Base-by-base conservation (phyloP, 2,113 vertebrate genomes). In the Lampris incognitus region DNA sequence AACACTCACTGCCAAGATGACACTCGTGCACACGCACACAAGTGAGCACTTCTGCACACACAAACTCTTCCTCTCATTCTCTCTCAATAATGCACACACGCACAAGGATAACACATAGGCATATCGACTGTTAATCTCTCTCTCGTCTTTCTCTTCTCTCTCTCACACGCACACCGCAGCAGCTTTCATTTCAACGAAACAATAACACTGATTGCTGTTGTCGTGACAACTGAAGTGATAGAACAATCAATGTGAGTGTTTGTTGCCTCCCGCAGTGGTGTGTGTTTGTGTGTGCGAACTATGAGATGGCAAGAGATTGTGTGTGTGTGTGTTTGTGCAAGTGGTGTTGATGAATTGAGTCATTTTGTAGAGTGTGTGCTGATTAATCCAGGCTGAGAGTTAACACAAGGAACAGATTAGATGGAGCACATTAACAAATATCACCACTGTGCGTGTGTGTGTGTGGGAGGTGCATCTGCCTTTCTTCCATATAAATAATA, bases 131-230 rank as follows among this genome's bases (percentile, higher is more conserved):
- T 49, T 36, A 9, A 39, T 36, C 68, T 37, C 38, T 63, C 42
- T 7, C 44, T 65, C 60, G 60, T 24, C 58, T 59, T 66, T 5
- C 42, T 52, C n/a, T 50, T 10, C 11, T 71, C 44, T 58, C 69
- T 74, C 41, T 48, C 49, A 40, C 61, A 51, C 72, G 69, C 37
- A 4, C 9, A 49, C 58, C 39, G 76, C 40, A 38, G 44, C 74
- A 56, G 86, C 87, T 91, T 87, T 91, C 88, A 85, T 77, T 87
- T 71, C 86, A 79, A 88, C 89, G 86, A 91, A 91, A 91, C 89
- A 89, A 91, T 92, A 91, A 91, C 82, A 84, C 88, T 91, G 91
- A 92, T 91, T 90, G 89, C 87, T 87, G 87, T 85, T 83, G 88
- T 88, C 74, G 81, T 87, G 90, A 88, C 78, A 78, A 89, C 81